A percentile compares a stretch with the other conserved stretches of the same genome.
Conservation (phyloP, 2,113 vertebrate genomes). For the Oxygymnocypris stewartii region DNA sequence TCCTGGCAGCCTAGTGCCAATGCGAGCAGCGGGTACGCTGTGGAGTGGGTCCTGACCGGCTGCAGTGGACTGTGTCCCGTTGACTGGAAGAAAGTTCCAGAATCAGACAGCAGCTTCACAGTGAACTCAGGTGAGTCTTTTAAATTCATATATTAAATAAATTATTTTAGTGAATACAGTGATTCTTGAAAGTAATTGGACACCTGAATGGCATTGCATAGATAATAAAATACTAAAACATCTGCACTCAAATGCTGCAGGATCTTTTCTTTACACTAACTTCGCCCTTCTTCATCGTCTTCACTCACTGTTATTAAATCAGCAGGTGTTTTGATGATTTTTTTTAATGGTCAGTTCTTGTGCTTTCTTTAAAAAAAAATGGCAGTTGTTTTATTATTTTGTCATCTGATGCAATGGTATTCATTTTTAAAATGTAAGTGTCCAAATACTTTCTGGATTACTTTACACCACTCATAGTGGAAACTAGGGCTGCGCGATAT, state of each 20-base stretch:
- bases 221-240: neutral
- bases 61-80: conserved; percentile 63
- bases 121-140: conserved; percentile 66
- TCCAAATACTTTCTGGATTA: neutral
- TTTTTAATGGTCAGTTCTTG: neutral
- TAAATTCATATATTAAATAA: neutral
- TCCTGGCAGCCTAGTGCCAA: conserved; percentile 64
- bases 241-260: neutral
- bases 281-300: neutral
- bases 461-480: neutral
- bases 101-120: conserved; percentile 60
- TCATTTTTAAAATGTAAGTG: neutral
- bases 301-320: neutral
- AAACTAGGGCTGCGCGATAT: too few species aligned
- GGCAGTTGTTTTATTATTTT: neutral
- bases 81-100: conserved; percentile 68
- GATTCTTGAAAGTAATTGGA: neutral
- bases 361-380: neutral
- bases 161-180: too few species aligned
- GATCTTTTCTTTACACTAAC: neutral
- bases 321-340: neutral
- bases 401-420: neutral
- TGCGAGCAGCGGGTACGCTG: conserved; percentile 65
- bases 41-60: conserved; percentile 68
- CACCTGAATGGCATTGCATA: neutral